Conservation (phyloP, 92 coral and sea anemone species). For the Siderastrea siderea region DNA sequence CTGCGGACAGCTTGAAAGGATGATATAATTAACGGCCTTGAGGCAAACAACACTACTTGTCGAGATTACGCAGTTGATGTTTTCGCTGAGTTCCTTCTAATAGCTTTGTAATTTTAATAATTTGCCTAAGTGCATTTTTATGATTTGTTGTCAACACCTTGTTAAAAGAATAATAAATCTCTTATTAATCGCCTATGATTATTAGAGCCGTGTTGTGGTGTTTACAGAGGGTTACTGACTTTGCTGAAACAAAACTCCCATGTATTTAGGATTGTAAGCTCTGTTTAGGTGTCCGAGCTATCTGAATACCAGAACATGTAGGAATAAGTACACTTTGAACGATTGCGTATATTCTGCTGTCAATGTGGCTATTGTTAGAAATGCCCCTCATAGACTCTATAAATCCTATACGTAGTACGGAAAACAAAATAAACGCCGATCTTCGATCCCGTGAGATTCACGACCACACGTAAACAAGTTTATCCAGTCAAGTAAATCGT, state of each 20-base stretch:
- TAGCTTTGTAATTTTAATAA: conserved; percentile 15
- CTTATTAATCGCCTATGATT: conserved; percentile 24
- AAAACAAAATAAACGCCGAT: not conserved
- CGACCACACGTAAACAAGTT: not conserved
- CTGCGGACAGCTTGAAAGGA: conserved; percentile 27
- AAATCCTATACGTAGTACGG: not conserved
- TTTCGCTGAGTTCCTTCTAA: not conserved
- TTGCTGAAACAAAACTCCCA: conserved; percentile 8
- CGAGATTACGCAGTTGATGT: conserved; percentile 12
- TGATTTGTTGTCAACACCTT: conserved; percentile 28
- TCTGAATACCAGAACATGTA: not conserved
- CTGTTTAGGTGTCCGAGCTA: not conserved
- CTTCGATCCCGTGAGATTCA: not conserved
- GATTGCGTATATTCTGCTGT: conserved; percentile 1
- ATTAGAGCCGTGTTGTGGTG: not conserved
- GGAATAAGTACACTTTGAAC: not conserved
- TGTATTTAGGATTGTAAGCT: not conserved
- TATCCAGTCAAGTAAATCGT: not conserved
- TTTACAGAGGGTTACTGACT: conserved; percentile 29
- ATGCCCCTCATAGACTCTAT: not conserved
- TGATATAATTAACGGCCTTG: conserved; percentile 47
- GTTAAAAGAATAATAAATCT: conserved; percentile 31
- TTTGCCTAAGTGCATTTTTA: conserved; percentile 7
- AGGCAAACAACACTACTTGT: conserved; percentile 41
- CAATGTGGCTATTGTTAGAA: not conserved